Conservation (phyloP, 2,888 invertebrate genomes). For the Aleiodes leptofemur region DNA sequence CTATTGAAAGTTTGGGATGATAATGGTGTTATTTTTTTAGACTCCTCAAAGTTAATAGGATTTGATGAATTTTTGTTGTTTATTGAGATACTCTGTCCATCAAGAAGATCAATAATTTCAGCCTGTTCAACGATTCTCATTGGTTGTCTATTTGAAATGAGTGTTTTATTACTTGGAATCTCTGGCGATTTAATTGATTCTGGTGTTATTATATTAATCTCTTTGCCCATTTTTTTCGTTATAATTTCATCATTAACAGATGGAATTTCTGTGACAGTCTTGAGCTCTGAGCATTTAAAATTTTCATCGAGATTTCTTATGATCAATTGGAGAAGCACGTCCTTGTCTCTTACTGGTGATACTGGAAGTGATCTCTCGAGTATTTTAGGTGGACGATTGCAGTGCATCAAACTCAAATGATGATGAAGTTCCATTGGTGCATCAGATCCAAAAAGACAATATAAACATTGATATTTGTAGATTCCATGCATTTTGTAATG, state of each 20-base stretch:
- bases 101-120: constrained; percentile 22
- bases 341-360: constrained; percentile 60
- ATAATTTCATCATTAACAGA: neutral
- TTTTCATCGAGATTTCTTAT: constrained; percentile 63
- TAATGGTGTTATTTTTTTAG: neutral
- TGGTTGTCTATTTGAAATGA: neutral
- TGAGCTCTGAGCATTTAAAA: constrained; percentile 53
- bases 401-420: constrained; percentile 76
- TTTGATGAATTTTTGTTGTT: neutral
- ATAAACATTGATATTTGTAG: constrained; percentile 76
- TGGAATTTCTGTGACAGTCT: neutral
- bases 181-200: neutral
- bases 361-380: constrained; percentile 69
- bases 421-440: constrained; percentile 72
- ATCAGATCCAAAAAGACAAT: constrained; percentile 75
- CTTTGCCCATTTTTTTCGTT: neutral
- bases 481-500: constrained; percentile 75
- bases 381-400: constrained; percentile 70
- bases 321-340: constrained; percentile 67
- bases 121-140: neutral
- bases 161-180: neutral
- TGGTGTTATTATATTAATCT: neutral
- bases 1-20: neutral
- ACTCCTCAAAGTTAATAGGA: too few relatives aligned
- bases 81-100: neutral